phyloP scores from a whole-genome alignment of 1,140 invertebrate genomes.

The Oreohelix idahoensis region DNA sequence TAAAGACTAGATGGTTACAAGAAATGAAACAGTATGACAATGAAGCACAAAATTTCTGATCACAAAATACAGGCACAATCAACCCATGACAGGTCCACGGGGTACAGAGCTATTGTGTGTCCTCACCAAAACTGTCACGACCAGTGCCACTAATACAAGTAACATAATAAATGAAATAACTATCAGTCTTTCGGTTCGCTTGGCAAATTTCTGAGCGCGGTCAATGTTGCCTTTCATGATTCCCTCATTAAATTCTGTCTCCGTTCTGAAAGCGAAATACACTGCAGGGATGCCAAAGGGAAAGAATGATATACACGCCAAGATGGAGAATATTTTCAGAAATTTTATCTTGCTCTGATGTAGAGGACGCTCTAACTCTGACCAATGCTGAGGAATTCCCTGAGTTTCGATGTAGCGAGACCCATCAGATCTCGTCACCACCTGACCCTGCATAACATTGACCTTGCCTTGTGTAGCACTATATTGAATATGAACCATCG shows the following conservation, averaged over 20 bases:
- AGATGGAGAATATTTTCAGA: constrained; percentile 49
- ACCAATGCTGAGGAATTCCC: constrained; percentile 39
- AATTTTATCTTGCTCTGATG: constrained; percentile 46
- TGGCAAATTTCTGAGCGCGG: constrained; percentile 53
- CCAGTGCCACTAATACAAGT: constrained; percentile 45
- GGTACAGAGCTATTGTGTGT: neutral
- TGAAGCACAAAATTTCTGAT: too few species aligned
- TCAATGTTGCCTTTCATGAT: constrained; percentile 56
- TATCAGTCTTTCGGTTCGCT: constrained; percentile 51
- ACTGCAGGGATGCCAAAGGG: constrained; percentile 57
- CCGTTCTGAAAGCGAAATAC: constrained; percentile 53
- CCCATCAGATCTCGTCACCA: constrained; percentile 36
- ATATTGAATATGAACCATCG: constrained; percentile 41
- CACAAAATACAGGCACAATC: neutral
- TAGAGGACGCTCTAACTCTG: constrained; percentile 42
- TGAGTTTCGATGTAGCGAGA: constrained; percentile 36
- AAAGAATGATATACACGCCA: constrained; percentile 56
- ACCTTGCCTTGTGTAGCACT: constrained; percentile 35
- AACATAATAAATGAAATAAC: constrained; percentile 52
- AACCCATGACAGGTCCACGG: neutral
- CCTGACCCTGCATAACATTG: constrained; percentile 42
- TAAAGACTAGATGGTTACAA: too few species aligned
- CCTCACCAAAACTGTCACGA: constrained; percentile 51
- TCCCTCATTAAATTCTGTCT: constrained; percentile 57
- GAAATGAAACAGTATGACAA: too few species aligned